Conservation (phyloP, 2,888 invertebrate genomes). For the Drosophila flavopinicola region DNA sequence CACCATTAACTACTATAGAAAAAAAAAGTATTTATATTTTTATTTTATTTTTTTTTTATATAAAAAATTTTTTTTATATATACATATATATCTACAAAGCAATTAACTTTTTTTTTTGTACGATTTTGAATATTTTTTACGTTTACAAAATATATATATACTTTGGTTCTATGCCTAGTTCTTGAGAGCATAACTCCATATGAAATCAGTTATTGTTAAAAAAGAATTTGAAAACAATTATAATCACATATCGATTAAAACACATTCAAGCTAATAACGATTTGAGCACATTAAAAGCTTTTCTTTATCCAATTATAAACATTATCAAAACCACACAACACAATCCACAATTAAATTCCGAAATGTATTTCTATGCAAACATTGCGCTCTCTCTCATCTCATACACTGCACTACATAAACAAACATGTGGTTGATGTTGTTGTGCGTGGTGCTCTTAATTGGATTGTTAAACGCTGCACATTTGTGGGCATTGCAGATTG, state of each 20-base stretch:
- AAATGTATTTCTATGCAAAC: neutral
- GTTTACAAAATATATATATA: no score
- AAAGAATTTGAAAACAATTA: neutral
- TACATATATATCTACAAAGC: no score
- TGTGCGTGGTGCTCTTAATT: constrained; percentile 29
- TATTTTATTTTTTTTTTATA: no score
- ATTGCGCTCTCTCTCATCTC: no score
- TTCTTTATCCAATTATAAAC: neutral
- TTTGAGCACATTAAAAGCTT: neutral
- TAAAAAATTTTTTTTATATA: no score
- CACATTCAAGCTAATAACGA: neutral
- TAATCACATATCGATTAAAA: neutral
- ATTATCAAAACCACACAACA: neutral
- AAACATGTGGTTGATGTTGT: neutral
- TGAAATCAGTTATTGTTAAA: neutral
- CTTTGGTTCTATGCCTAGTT: no score
- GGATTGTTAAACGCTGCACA: constrained; percentile 18
- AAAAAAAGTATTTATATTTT: no score
- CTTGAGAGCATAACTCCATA: no score
- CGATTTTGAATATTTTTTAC: no score
- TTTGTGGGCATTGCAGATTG: constrained; percentile 79
- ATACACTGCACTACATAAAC: no score
- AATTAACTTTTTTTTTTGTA: no score
- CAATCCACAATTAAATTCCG: neutral
- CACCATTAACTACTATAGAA: no score